Conservation (phyloP, 2,888 invertebrate species). For the Trilocha varians region DNA sequence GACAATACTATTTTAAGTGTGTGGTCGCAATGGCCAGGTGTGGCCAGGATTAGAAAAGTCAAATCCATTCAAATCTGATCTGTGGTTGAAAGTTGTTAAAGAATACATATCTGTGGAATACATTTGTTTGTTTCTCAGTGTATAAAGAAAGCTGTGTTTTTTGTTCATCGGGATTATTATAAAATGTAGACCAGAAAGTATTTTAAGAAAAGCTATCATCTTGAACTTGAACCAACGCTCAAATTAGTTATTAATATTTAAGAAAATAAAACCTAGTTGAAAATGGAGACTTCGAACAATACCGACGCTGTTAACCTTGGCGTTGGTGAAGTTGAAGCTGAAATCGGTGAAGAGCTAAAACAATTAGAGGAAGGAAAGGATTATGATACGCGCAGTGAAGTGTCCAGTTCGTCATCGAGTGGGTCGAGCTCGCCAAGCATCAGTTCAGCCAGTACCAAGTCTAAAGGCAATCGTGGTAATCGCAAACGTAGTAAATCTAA, state of each 20-base stretch:
- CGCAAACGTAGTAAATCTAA: conserved; percentile 70
- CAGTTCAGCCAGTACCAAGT: conserved; percentile 83
- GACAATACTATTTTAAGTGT: too few relatives aligned
- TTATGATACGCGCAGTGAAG: conserved; percentile 91
- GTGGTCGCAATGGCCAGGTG: too few relatives aligned
- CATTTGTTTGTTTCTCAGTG: too few relatives aligned
- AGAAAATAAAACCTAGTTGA: conserved; percentile 18
- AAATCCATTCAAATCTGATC: too few relatives aligned
- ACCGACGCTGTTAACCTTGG: conserved; percentile 77
- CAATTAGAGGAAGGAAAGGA: conserved; percentile 81
- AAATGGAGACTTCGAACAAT: conserved; percentile 69
- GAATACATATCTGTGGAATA: too few relatives aligned
- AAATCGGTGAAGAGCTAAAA: conserved; percentile 86
- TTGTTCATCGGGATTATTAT: too few relatives aligned
- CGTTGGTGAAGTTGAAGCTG: conserved; percentile 78
- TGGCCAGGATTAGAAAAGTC: too few relatives aligned
- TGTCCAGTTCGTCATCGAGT: conserved; percentile 85
- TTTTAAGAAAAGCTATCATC: too few relatives aligned
- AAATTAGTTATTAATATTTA: not conserved
- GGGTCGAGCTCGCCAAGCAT: conserved; percentile 83
- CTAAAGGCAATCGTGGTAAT: conserved; percentile 70
- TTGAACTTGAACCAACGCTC: too few relatives aligned
- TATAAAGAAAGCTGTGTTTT: too few relatives aligned
- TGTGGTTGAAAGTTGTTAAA: too few relatives aligned
- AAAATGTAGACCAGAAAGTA: too few relatives aligned